These are phyloP conservation scores for Macaria notata DNA, from an alignment of 2,888 invertebrate genomes.

Conservation along the genomic window DNA sequence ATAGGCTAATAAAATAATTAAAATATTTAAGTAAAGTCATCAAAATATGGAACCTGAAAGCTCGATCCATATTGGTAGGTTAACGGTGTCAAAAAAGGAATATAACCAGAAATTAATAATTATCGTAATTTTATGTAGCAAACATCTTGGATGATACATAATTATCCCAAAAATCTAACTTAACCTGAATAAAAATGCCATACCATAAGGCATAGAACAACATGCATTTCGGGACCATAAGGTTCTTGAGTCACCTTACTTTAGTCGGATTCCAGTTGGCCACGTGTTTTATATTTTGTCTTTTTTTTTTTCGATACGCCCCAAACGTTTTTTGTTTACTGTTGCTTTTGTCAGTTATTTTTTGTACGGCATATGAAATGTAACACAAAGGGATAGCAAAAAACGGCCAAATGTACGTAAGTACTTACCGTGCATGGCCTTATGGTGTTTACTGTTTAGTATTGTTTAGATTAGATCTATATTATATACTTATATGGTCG, in stretches of 20 bases:
- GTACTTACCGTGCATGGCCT: conserved; percentile 22
- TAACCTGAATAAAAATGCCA: no score
- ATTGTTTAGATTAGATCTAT: background rate
- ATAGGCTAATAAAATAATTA: no score
- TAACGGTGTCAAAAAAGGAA: no score
- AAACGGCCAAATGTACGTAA: conserved; percentile 28
- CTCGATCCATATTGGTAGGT: no score
- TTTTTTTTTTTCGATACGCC: conserved; percentile 37
- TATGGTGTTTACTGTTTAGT: conserved; percentile 16
- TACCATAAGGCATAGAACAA: background rate
- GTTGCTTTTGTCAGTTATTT: conserved; percentile 45
- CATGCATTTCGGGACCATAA: conserved; percentile 18
- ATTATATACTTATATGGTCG: no score
- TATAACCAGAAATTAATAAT: no score
- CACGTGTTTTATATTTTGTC: conserved; percentile 56
- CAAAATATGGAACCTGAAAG: no score
- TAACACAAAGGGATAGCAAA: conserved; percentile 40
- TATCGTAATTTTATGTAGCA: no score
- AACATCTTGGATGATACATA: no score
- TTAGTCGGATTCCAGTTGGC: conserved; percentile 35
- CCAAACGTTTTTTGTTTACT: conserved; percentile 44
- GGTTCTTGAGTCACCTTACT: conserved; percentile 30
- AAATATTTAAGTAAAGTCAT: no score
- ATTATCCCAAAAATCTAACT: no score
- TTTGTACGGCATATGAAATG: conserved; percentile 47